Evolutionary conservation across 2,113 vertebrate species (phyloP).

Genomic region (Arizona elegans): DNA sequence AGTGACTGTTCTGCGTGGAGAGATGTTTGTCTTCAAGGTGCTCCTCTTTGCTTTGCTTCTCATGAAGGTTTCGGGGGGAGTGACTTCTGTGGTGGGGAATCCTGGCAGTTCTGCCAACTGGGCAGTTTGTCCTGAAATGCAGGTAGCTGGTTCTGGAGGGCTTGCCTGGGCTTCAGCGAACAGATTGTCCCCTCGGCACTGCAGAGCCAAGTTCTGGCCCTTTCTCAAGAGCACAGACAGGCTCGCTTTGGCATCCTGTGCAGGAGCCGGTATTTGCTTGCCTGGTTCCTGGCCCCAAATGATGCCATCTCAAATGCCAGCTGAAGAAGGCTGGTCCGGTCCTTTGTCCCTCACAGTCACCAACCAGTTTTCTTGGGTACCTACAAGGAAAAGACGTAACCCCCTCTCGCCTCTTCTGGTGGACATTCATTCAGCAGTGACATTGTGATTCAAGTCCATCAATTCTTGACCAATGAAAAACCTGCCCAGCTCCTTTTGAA

Average conservation of each 20-base stretch:
- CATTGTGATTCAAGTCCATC: neutral
- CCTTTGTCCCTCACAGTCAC: neutral
- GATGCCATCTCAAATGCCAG: neutral
- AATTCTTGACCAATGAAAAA: neutral
- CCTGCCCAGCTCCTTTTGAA: neutral
- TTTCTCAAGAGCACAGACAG: neutral
- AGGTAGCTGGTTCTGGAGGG: neutral
- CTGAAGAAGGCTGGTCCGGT: neutral
- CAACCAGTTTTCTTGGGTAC: neutral
- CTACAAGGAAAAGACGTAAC: neutral
- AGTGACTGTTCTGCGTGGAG: conserved; percentile 88
- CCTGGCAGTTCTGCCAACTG: neutral
- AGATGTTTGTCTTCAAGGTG: conserved; percentile 99
- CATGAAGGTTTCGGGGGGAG: rapidly evolving
- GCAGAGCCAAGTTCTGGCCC: neutral
- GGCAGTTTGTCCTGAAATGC: neutral
- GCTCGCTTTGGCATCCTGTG: neutral
- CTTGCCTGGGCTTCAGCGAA: neutral
- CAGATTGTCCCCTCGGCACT: too few relatives aligned
- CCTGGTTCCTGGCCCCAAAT: neutral
- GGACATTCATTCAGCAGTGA: neutral
- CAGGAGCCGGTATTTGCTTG: neutral
- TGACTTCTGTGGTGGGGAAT: neutral
- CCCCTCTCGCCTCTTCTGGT: neutral
- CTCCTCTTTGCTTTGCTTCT: neutral